These are phyloP conservation scores for Pimephales promelas DNA, from an alignment of 2,113 vertebrate genomes.

Conservation along the genomic window DNA sequence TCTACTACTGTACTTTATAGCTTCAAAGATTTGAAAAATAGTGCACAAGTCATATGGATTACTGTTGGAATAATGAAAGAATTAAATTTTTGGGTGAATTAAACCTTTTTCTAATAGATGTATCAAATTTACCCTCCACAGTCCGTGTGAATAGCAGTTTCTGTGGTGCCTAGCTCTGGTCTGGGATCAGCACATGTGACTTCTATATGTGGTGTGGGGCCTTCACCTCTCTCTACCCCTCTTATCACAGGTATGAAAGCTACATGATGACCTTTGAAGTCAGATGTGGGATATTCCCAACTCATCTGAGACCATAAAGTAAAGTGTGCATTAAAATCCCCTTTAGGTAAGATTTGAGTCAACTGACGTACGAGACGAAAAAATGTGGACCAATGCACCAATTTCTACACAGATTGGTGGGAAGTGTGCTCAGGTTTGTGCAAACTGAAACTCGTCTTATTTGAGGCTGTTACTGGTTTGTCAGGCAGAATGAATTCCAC, in stretches of 20 bases:
- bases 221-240: background rate
- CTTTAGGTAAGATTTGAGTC: constrained; percentile 23
- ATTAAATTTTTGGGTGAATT: background rate
- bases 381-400: constrained; percentile 21
- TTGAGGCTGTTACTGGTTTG: background rate
- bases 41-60: background rate
- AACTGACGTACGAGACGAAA: background rate
- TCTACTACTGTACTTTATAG: background rate
- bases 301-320: background rate
- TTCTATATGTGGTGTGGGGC: background rate
- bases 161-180: background rate
- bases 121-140: too few species aligned
- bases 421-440: constrained; percentile 24
- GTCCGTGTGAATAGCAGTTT: too few species aligned
- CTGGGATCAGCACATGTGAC: background rate
- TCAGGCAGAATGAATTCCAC: background rate
- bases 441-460: constrained; percentile 14
- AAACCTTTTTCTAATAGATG: too few species aligned
- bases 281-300: constrained; percentile 19
- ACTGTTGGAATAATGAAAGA: background rate
- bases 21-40: background rate
- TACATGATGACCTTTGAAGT: constrained; percentile 10
- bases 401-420: constrained; percentile 22
- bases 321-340: constrained; percentile 25
- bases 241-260: constrained; percentile 28